phyloP scores from a whole-genome alignment of 2,113 vertebrate species.

The Spea multiplicata region DNA sequence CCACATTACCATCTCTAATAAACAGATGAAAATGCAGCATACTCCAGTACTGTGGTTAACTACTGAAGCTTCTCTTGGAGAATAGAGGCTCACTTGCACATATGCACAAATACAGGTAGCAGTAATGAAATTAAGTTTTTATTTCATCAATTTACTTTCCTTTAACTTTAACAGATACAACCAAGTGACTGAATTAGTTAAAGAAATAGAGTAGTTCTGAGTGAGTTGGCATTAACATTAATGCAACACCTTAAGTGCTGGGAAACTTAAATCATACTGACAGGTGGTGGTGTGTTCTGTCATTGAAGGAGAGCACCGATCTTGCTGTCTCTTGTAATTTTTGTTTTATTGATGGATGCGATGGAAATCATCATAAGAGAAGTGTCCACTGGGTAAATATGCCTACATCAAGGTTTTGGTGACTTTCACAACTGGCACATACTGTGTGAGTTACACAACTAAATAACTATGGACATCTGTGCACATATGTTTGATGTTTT shows the following conservation, averaged over 20 bases:
- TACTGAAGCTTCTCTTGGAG: too few relatives aligned
- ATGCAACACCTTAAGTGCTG: constrained; percentile 46
- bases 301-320: constrained; percentile 58
- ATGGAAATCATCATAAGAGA: constrained; percentile 41
- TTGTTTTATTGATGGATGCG: constrained; percentile 52
- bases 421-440: constrained; percentile 40
- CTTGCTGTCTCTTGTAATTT: constrained; percentile 65
- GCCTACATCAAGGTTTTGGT: constrained; percentile 44
- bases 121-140: too few relatives aligned
- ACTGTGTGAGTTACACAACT: constrained; percentile 18
- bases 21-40: too few relatives aligned
- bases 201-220: constrained; percentile 32
- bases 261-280: constrained; percentile 43
- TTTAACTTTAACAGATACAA: neutral
- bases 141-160: too few relatives aligned
- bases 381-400: constrained; percentile 44
- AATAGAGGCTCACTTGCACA: too few relatives aligned
- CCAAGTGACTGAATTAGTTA: constrained; percentile 11
- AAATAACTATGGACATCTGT: neutral
- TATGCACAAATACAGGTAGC: too few relatives aligned
- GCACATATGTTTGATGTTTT: too few relatives aligned
- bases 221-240: constrained; percentile 43
- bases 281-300: constrained; percentile 43
- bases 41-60: too few relatives aligned
- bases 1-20: too few relatives aligned